phyloP scores from a whole-genome alignment of 2,113 vertebrate species.

The Phyllopteryx taeniolatus region DNA sequence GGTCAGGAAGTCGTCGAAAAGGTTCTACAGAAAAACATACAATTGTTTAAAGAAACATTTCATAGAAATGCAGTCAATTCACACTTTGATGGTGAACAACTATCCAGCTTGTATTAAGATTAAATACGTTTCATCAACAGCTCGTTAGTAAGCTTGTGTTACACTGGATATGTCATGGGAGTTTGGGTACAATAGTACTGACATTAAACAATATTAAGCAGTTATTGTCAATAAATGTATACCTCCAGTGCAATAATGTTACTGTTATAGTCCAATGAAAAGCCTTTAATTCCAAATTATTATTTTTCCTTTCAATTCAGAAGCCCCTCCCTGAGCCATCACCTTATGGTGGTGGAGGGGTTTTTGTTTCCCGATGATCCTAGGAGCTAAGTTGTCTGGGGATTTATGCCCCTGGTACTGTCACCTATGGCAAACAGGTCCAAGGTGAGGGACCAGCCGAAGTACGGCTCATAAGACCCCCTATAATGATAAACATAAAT shows the following conservation, averaged over 20 bases:
- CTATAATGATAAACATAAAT: too few relatives aligned
- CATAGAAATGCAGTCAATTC: not conserved
- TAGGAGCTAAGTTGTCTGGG: too few relatives aligned
- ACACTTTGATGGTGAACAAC: not conserved
- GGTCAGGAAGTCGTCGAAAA: slow-evolving; percentile 83
- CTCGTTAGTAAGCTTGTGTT: not conserved
- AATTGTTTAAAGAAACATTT: not conserved
- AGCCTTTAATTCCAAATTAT: not conserved
- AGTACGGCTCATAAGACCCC: too few relatives aligned
- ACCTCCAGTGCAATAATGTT: too few relatives aligned
- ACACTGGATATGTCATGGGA: not conserved
- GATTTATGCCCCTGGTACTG: too few relatives aligned
- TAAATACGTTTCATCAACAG: not conserved
- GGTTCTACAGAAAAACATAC: slow-evolving; percentile 69
- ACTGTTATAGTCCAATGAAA: too few relatives aligned
- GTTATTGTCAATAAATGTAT: not conserved
- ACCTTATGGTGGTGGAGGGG: too few relatives aligned
- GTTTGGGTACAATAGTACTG: not conserved
- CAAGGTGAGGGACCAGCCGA: too few relatives aligned
- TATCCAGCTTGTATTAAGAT: not conserved
- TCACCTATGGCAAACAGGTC: too few relatives aligned
- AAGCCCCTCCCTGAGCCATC: too few relatives aligned
- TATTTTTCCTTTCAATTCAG: not conserved
- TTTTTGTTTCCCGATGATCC: too few relatives aligned
- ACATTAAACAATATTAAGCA: not conserved